phyloP scores from a whole-genome alignment of 2,797 vertebrate species.

The Euthynnus affinis region DNA sequence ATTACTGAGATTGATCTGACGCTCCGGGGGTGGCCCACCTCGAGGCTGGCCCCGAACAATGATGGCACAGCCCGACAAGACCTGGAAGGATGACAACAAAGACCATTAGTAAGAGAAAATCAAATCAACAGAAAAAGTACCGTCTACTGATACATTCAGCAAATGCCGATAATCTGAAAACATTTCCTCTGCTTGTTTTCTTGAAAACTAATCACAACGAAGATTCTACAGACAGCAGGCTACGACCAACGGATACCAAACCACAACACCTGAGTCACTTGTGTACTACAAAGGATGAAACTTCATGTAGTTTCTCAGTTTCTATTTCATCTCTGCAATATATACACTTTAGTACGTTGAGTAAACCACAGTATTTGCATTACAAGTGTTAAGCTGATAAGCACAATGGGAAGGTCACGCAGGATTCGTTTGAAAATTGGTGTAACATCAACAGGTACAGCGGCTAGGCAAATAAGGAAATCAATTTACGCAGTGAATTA shows the following conservation, averaged over 20 bases:
- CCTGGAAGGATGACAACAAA: slow-evolving; percentile 79
- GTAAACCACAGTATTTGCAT: not conserved
- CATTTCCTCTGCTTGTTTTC: not conserved
- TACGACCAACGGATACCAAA: not conserved
- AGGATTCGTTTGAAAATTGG: slow-evolving; percentile 8
- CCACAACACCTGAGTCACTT: not conserved
- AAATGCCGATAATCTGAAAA: not conserved
- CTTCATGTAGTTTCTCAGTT: not conserved
- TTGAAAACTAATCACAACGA: not conserved
- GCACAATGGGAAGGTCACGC: not conserved
- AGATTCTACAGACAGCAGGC: not conserved
- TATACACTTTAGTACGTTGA: not conserved
- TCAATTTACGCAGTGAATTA: not conserved
- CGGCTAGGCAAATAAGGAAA: not conserved
- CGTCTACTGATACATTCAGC: not conserved
- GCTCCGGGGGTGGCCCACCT: slow-evolving; percentile 95
- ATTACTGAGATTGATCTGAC: slow-evolving; percentile 98
- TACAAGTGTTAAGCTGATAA: slow-evolving; percentile 5
- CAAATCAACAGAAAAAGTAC: not conserved
- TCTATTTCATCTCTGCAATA: slow-evolving; percentile 1
- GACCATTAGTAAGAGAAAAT: not conserved
- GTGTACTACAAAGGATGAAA: not conserved
- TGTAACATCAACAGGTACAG: slow-evolving; percentile 7
- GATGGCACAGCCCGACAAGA: slow-evolving; percentile 96
- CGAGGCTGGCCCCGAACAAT: slow-evolving; percentile 97